Evolutionary conservation across 2,888 invertebrate genomes (phyloP), one percentile per base, ranked within the genome.

Genomic region (Idaea biselata): DNA sequence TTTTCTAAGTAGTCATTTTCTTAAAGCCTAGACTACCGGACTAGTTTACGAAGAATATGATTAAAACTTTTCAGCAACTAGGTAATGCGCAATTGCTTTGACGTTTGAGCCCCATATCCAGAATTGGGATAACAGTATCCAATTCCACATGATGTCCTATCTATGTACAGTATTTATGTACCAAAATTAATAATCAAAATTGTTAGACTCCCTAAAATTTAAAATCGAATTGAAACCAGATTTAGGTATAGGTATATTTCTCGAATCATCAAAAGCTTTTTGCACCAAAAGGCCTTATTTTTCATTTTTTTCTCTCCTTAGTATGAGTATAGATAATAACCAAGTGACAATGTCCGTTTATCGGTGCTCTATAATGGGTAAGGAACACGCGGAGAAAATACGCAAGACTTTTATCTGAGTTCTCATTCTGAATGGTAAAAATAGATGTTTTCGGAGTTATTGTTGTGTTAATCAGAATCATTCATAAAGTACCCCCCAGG

Each of bases 341-440:
- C 58, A 62, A 66, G 73, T 18, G 78, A 75, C 79, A 77, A 75
- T 71, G 78, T 62, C 76, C 78, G 72, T 66, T 73, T 73, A 76
- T 72, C 44, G 8, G 3, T 14, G 44, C 11, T 14, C 8, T 44
- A 11, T 14, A 44, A 44, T 7, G 44, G 44, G 8, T 44, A 44
- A 60, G 56, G 63, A 67, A 71, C 68, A 68, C 25, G 25, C 25
- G 25, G 25, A 25, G 25, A 25, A 25, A 25, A 25, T 25, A 25
- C 59, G 62, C 63, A 59, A 44, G 14, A 58, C 66, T 68, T 68
- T 64, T 68, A 68, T 68, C 65, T 31, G 25, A 60, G 56, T 58
- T 67, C 61, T 60, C 63, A 59, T 55, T 67, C 17, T 65, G 58
- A 57, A 58, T 60, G 60, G 60, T 65, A 63, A 63, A 63, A 44